phyloP scores from a whole-genome alignment of 2,113 vertebrate genomes.

The Sylvilagus bachmani region DNA sequence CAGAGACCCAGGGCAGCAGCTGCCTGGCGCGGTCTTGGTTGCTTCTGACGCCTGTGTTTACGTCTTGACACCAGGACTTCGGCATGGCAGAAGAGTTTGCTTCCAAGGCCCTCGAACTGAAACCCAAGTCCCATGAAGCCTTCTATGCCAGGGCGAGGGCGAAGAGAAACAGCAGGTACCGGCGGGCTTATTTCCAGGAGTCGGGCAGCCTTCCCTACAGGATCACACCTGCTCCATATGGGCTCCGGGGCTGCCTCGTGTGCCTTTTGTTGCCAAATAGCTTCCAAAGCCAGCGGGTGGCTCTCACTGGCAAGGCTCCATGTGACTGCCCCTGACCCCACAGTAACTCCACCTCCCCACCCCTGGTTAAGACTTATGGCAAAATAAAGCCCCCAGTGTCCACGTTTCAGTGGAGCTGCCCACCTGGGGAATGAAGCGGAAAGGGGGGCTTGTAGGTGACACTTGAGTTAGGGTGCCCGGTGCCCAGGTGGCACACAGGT shows the following conservation, averaged over 20 bases:
- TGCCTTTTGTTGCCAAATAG: background rate
- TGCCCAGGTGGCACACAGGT: background rate
- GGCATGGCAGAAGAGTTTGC: conserved; percentile 99
- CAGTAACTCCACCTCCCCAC: background rate
- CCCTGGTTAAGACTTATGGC: background rate
- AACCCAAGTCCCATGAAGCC: conserved; percentile 97
- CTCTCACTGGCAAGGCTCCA: too few species aligned
- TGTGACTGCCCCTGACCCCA: background rate
- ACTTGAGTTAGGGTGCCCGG: background rate
- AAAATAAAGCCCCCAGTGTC: background rate
- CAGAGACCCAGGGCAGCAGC: background rate
- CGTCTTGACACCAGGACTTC: conserved; percentile 92
- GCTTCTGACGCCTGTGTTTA: conserved; percentile 47
- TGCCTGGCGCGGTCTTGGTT: background rate
- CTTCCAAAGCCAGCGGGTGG: background rate
- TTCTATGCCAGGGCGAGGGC: conserved; percentile 98
- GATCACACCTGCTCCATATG: background rate
- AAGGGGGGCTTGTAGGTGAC: accelerated
- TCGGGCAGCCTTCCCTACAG: background rate
- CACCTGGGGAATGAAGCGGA: accelerated
- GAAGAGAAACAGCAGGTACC: conserved; percentile 98
- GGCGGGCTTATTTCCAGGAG: background rate
- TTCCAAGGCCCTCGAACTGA: conserved; percentile 97
- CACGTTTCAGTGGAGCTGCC: background rate
- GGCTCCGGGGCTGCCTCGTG: background rate